Evolutionary conservation across 2,797 vertebrate species (phyloP).

Genomic region (Nothura maculosa): DNA sequence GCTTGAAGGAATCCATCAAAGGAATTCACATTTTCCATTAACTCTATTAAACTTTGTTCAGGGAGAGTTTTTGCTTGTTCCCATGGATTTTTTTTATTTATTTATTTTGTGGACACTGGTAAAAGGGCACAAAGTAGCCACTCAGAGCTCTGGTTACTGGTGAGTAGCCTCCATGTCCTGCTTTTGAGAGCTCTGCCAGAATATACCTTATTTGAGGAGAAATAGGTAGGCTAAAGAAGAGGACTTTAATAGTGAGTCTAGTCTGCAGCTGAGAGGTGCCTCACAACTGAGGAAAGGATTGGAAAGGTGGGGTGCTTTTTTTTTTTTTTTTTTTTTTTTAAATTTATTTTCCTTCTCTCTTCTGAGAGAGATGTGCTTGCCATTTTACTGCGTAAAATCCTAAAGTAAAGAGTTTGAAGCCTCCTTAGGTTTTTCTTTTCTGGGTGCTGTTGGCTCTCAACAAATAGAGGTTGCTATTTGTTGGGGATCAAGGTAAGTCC

Average conservation of each 20-base stretch:
- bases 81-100: background rate
- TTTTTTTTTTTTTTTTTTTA: no score
- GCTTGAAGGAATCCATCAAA: background rate
- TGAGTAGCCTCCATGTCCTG: background rate
- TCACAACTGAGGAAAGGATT: background rate
- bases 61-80: background rate
- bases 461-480: background rate
- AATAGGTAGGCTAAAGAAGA: background rate
- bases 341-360: no score
- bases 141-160: background rate
- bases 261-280: background rate
- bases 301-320: no score
- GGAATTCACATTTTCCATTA: background rate
- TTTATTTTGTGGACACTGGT: background rate
- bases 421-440: background rate
- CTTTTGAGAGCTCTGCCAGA: accelerated
- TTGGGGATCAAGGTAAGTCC: conserved; percentile 24
- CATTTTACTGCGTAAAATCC: background rate
- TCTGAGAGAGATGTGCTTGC: background rate
- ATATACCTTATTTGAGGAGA: background rate
- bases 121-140: background rate
- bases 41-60: background rate
- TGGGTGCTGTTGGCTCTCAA: background rate
- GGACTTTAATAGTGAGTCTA: background rate
- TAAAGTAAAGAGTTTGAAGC: background rate